A percentile compares a stretch with the other conserved stretches of the same genome.
Conservation (phyloP, 2,797 vertebrate species). For the Stomatorhinus walkeri region DNA sequence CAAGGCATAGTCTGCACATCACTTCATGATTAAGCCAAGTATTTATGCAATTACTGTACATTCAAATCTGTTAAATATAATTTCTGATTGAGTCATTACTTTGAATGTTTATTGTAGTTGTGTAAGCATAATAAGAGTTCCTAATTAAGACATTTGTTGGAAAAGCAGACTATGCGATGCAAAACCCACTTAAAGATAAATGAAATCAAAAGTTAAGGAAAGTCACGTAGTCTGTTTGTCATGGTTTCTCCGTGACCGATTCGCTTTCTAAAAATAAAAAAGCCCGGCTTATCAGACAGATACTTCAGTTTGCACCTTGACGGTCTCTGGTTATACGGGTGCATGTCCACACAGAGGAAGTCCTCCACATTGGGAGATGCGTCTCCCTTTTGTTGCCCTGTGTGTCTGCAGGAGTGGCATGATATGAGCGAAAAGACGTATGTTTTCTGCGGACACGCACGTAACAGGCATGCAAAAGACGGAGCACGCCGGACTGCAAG, state of each 20-base stretch:
- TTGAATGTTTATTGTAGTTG: background rate
- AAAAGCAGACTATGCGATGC: background rate
- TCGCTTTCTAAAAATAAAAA: background rate
- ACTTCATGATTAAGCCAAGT: background rate
- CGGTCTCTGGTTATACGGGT: constrained; percentile 29
- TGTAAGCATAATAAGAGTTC: background rate
- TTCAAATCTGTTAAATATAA: background rate
- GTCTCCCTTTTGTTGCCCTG: constrained; percentile 9
- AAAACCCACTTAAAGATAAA: background rate
- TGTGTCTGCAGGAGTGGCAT: constrained; percentile 1
- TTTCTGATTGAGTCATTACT: background rate
- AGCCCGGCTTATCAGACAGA: background rate
- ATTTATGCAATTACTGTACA: background rate
- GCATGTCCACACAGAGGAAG: background rate
- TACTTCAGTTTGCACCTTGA: constrained; percentile 1
- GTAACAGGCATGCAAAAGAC: background rate
- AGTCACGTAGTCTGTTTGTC: background rate
- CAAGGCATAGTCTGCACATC: background rate
- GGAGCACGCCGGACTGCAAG: constrained; percentile 16
- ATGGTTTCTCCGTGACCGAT: background rate
- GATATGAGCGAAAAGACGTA: background rate
- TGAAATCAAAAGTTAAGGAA: background rate
- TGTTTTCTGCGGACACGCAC: background rate
- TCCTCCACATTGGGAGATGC: constrained; percentile 26
- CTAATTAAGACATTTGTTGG: background rate